Evolutionary conservation across 2,113 vertebrate species (phyloP), one percentile per base, ranked within the genome.

Genomic region (Tricholaema leucomelas): DNA sequence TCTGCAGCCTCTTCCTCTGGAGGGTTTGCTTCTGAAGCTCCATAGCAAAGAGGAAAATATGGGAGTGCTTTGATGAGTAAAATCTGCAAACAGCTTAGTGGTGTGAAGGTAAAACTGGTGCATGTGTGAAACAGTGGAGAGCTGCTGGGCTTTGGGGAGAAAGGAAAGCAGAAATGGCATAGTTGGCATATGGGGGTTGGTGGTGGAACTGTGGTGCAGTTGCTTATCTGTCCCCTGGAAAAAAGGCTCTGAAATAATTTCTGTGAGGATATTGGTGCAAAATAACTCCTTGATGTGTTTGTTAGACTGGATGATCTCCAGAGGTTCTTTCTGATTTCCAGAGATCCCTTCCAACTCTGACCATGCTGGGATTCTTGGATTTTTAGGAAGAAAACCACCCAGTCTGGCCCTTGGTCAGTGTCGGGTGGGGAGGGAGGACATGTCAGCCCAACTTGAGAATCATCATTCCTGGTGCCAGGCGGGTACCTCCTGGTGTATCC

Each of bases 381-480:
- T 70, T 35, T 63, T 63, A 67, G 52, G 87, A 83, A 75, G 72
- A 60, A 56, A 87, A 38, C 28, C 63, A n/a, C 33, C 12, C 65
- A 21, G 24, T 25, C 36, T 44, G 69, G 31, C 31, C 33, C 8
- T 31, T 23, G 36, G 14, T 67, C 54, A 13, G 31, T 23, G 56
- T 23, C 56, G 19, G 28, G 11, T 4, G 2, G 17, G 48, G 40
- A 1, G 10, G 63, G 58, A 58, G 50, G 59, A 16, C 0, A 2
- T 16, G 8, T 7, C 46, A 55, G 56, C 23, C 46, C 1, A 1
- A 5, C 12, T 2, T 14, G 11, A 35, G 55, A 25, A 75, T 5
- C 8, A 3, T 31, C 1, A 2, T 23, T 83, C 25, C 58, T 0
- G 5, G 28, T 2, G 0, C 11, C 28, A 6, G 70, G 50, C 33